These are phyloP conservation scores for Carassius carassius DNA, from an alignment of 2,113 vertebrate species.

Conservation along the genomic window DNA sequence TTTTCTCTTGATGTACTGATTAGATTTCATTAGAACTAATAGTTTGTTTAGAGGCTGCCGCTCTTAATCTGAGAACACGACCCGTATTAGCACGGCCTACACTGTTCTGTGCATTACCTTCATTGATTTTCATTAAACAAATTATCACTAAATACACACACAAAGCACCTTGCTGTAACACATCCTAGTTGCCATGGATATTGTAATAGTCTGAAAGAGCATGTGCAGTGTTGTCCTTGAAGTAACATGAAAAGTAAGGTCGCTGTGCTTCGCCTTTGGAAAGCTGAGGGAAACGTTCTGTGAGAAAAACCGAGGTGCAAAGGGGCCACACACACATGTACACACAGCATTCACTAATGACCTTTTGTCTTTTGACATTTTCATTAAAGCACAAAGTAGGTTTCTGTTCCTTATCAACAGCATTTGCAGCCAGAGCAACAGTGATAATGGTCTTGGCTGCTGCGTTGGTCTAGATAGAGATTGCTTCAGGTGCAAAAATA, in stretches of 20 bases:
- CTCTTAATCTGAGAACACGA: constrained; percentile 49
- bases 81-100: constrained; percentile 36
- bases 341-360: constrained; percentile 65
- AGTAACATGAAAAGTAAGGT: constrained; percentile 57
- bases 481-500: constrained; percentile 22
- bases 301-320: not conserved
- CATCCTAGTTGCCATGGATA: constrained; percentile 63
- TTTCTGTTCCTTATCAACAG: constrained; percentile 24
- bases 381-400: constrained; percentile 73
- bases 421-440: constrained; percentile 40
- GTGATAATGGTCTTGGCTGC: constrained; percentile 69
- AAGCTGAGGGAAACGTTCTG: constrained; percentile 44
- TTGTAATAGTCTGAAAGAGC: constrained; percentile 51
- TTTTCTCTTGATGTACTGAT: constrained; percentile 54
- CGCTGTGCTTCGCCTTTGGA: constrained; percentile 41
- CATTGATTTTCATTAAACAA: constrained; percentile 60
- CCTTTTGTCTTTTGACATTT: constrained; percentile 77
- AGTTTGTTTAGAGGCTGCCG: constrained; percentile 49
- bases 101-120: constrained; percentile 50
- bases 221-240: constrained; percentile 49
- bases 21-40: constrained; percentile 59
- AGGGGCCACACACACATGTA: constrained; percentile 43
- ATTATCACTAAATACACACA: constrained; percentile 42
- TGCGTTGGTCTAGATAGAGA: not conserved
- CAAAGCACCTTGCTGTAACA: constrained; percentile 37